These are phyloP conservation scores for Thalassarche chlororhynchos DNA, from an alignment of 2,113 vertebrate species.

Conservation along the genomic window DNA sequence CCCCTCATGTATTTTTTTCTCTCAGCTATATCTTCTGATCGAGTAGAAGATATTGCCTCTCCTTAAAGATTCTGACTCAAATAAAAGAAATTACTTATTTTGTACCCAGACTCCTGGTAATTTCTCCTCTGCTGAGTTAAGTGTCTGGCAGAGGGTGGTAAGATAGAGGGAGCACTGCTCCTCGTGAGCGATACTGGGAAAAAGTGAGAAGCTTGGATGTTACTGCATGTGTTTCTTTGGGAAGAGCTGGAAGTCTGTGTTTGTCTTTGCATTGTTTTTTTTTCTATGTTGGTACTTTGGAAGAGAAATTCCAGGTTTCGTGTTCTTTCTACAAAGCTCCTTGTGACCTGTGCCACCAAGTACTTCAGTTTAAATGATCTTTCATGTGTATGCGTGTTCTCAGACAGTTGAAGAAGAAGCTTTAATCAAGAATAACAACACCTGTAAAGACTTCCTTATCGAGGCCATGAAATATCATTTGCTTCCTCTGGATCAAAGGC, in stretches of 20 bases:
- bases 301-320: neutral
- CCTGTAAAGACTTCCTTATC: constrained; percentile 97
- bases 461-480: constrained; percentile 98
- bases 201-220: neutral
- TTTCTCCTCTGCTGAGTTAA: neutral
- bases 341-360: neutral
- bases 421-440: constrained; percentile 98
- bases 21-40: neutral
- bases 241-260: neutral
- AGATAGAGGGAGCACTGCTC: neutral
- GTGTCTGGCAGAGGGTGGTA: neutral
- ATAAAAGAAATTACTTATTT: neutral
- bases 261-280: neutral
- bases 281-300: neutral
- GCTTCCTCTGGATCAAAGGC: constrained; percentile 93
- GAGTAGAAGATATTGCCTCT: neutral
- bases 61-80: neutral
- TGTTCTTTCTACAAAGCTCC: neutral
- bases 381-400: neutral
- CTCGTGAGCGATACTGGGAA: neutral
- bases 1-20: neutral
- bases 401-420: constrained; percentile 96
- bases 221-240: neutral
- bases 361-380: neutral
- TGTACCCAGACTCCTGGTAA: neutral